Evolutionary conservation across 64 coral and sea anemone genomes (phyloP).

Genomic region (Astreopora myriophthalma): DNA sequence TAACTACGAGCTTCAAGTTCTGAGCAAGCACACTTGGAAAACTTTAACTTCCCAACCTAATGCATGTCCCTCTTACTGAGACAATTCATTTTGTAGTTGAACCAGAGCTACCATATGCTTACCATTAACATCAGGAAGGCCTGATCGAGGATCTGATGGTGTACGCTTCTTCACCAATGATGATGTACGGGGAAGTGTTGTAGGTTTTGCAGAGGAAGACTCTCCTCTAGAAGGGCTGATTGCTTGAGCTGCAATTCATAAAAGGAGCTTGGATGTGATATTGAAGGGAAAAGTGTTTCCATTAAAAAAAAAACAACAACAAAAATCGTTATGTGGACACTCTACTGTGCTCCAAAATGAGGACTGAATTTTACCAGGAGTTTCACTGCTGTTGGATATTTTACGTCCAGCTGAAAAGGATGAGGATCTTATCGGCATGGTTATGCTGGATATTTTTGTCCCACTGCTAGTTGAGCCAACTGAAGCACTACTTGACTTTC

Average conservation of each 20-base stretch:
- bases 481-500: constrained; percentile 38
- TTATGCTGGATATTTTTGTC: constrained; percentile 83
- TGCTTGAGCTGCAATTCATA: background rate
- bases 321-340: too few species aligned
- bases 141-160: constrained; percentile 21
- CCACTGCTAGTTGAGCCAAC: background rate
- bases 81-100: too few species aligned
- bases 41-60: background rate
- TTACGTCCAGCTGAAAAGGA: constrained; percentile 35
- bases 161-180: background rate
- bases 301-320: background rate
- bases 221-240: background rate
- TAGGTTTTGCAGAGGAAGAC: background rate
- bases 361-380: constrained; percentile 16
- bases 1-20: too few species aligned
- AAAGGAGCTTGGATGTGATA: background rate
- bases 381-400: constrained; percentile 49
- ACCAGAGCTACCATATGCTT: background rate
- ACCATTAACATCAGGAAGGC: constrained; percentile 43
- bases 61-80: too few species aligned
- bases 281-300: too few species aligned
- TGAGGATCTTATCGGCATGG: constrained; percentile 76
- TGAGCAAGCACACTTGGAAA: background rate
- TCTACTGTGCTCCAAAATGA: too few species aligned
- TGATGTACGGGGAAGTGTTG: background rate